phyloP scores from a whole-genome alignment of 2,113 vertebrate species.

The Sinosuthora webbiana region DNA sequence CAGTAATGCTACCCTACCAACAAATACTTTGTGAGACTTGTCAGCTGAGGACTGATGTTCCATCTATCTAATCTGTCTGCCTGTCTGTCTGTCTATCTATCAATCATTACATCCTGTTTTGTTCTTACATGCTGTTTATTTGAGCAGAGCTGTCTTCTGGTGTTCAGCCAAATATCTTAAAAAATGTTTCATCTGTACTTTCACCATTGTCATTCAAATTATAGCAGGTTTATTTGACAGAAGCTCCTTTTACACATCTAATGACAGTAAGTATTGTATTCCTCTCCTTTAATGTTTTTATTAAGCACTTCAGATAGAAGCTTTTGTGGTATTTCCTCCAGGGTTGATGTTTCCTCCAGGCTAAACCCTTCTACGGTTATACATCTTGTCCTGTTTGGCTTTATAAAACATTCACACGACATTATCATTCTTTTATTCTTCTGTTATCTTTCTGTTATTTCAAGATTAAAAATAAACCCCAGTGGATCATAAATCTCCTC shows the following conservation, averaged over 20 bases:
- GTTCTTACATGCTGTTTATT: not conserved
- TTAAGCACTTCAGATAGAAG: not conserved
- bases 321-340: not conserved
- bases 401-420: not conserved
- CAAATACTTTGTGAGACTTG: not conserved
- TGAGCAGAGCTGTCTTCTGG: not conserved
- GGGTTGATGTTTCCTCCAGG: not conserved
- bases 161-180: not conserved
- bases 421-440: not conserved
- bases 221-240: not conserved
- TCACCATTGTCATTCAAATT: constrained; percentile 20
- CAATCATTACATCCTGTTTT: not conserved
- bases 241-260: not conserved
- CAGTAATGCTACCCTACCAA: not conserved
- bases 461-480: constrained; percentile 55
- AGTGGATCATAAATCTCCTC: constrained; percentile 7
- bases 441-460: constrained; percentile 35
- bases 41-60: not conserved
- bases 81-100: fast-evolving
- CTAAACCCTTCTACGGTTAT: not conserved
- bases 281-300: constrained; percentile 34
- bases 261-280: constrained; percentile 19
- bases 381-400: not conserved
- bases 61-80: fast-evolving
- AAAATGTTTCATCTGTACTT: not conserved